Base-by-base conservation (phyloP, 2,888 invertebrate genomes). In the Junonia oenone region DNA sequence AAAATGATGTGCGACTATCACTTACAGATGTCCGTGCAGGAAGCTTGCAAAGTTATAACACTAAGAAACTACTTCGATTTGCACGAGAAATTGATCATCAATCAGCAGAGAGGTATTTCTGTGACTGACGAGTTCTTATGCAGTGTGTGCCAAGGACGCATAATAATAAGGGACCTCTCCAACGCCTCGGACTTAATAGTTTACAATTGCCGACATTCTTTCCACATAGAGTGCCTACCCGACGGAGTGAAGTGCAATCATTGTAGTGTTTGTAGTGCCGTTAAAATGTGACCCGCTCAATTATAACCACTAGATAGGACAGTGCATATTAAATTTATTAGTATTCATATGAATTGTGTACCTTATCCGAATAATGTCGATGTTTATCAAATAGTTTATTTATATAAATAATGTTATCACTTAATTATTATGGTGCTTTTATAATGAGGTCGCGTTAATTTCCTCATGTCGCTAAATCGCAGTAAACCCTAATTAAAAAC, bases 1-100 rank as follows among this genome's bases (percentile, higher is more conserved):
- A 98, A 98, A 88, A 97, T 99, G 94, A 92, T 99, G 85, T 95
- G 96, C 69, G 99, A 99, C 78, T 99, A 97, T 80, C 97, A 96
- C 73, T 91, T 98, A 57, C 98, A 98, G 93, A 94, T 97, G 26
- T 96, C 97, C 1, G 94, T 98, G 17, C 95, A 97, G 78, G 96
- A 97, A 78, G 97, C 97, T 0, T 97, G 97, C 78, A 95, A 96
- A 71, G 94, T 96, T 72, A 97, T 98, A 60, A 92, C 98, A n/a
- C 92, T 97, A 1, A 93, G 94, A 2, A 98, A 98, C 86, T 97
- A 97, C 79, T 97, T 97, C 70, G 94, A 95, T 72, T 86, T 97
- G 45, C 95, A 98, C 73, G 94, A 96, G 66, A 95, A 95, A 75
- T 83, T 97, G 40, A 94, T 97, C 0, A 86, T 91, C 19, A 92